phyloP scores from a whole-genome alignment of 2,888 invertebrate genomes.

The Mesorhabditis sp. region DNA sequence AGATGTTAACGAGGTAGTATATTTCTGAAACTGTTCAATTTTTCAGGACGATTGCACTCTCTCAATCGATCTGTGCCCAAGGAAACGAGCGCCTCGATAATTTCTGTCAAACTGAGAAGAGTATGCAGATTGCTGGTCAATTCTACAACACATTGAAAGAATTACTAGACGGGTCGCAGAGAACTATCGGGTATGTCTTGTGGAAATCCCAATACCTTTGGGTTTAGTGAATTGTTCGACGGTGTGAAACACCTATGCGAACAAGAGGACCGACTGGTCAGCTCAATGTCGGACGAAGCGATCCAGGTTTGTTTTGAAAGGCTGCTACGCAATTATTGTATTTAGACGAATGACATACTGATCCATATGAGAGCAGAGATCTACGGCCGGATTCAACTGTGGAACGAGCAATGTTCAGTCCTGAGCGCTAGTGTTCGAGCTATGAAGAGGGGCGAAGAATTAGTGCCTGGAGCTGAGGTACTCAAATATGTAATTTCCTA shows the following conservation, averaged over 20 bases:
- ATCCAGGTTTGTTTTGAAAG: neutral
- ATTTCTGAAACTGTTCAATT: neutral
- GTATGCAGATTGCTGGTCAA: neutral
- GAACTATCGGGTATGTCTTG: neutral
- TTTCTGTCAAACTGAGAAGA: neutral
- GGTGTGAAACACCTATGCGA: neutral
- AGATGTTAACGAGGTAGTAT: neutral
- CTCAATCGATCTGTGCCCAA: slow-evolving; percentile 9
- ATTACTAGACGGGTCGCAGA: neutral
- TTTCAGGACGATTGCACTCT: slow-evolving; percentile 13
- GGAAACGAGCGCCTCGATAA: slow-evolving; percentile 1
- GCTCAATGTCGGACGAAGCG: neutral
- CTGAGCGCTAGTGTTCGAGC: slow-evolving; percentile 20
- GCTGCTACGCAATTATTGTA: neutral
- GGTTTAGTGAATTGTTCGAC: neutral
- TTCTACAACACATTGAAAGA: neutral
- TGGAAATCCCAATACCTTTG: neutral
- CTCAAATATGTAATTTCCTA: neutral
- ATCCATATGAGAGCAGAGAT: slow-evolving; percentile 40
- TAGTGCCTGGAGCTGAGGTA: neutral
- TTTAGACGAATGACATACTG: slow-evolving; percentile 30
- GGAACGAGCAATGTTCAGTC: slow-evolving; percentile 38
- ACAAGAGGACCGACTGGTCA: neutral
- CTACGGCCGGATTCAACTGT: slow-evolving; percentile 32
- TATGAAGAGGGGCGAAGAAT: slow-evolving; percentile 18